A percentile compares a stretch with the other conserved stretches of the same genome.
Conservation (phyloP, 2,888 invertebrate genomes). For the Conchocele bisecta region DNA sequence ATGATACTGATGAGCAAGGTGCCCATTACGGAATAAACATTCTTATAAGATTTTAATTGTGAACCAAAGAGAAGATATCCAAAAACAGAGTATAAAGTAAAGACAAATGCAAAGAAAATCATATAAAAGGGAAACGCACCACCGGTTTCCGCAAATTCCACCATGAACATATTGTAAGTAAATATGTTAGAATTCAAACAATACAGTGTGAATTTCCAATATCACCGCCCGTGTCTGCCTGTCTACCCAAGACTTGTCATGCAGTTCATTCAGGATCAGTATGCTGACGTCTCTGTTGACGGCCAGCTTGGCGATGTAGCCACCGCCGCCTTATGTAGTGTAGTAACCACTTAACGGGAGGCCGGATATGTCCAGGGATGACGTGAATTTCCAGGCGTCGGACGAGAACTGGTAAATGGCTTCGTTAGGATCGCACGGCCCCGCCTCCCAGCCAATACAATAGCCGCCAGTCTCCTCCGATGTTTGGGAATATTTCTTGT, state of each 20-base stretch:
- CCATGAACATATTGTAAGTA: conserved; percentile 67
- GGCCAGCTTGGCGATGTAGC: conserved; percentile 71
- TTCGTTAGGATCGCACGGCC: conserved; percentile 49
- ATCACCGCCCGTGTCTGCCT: conserved; percentile 71
- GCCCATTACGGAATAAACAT: conserved; percentile 58
- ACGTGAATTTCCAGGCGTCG: conserved; percentile 66
- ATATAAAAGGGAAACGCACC: conserved; percentile 64
- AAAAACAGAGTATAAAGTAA: conserved; percentile 63
- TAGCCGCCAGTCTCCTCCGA: conserved; percentile 56
- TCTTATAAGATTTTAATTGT: conserved; percentile 61
- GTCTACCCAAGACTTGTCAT: conserved; percentile 68
- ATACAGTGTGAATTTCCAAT: conserved; percentile 74
- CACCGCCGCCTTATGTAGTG: conserved; percentile 70
- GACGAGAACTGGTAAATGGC: conserved; percentile 55
- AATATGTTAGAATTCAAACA: conserved; percentile 74
- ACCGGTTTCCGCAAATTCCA: conserved; percentile 76
- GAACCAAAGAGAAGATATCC: conserved; percentile 67
- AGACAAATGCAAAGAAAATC: conserved; percentile 61
- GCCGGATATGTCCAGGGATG: conserved; percentile 65
- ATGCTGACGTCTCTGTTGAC: conserved; percentile 64
- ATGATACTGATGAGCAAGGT: conserved; percentile 70
- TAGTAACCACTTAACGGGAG: conserved; percentile 62
- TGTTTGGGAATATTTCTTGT: conserved; percentile 46
- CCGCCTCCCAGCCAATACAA: conserved; percentile 59
- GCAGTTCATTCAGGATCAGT: conserved; percentile 62